phyloP scores from a whole-genome alignment of 1,140 invertebrate species.

The Aleiodes sp. region DNA sequence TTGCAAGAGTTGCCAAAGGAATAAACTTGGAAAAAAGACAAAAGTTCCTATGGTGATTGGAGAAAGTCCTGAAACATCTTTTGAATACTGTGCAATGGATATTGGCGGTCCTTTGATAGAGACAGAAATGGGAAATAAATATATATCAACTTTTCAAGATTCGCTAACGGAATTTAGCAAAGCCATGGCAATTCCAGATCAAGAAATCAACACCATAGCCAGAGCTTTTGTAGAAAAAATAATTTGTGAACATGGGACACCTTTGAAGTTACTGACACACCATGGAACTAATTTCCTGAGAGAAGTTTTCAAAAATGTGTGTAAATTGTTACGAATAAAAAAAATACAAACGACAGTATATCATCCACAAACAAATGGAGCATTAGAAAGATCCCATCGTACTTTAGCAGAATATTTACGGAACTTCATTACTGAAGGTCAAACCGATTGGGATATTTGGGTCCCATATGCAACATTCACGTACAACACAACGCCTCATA shows the following conservation, averaged over 20 bases:
- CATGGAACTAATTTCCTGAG: constrained; percentile 47
- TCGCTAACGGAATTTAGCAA: constrained; percentile 46
- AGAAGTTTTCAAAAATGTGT: neutral
- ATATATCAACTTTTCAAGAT: constrained; percentile 50
- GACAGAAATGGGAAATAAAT: constrained; percentile 44
- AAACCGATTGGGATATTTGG: constrained; percentile 52
- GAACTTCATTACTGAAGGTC: constrained; percentile 37
- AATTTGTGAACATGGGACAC: constrained; percentile 47
- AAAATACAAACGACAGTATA: constrained; percentile 41
- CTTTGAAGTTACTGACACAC: constrained; percentile 47
- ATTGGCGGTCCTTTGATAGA: constrained; percentile 47
- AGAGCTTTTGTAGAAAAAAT: constrained; percentile 38
- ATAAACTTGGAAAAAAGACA: constrained; percentile 35
- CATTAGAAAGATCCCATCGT: constrained; percentile 35
- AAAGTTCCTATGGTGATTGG: constrained; percentile 41
- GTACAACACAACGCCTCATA: constrained; percentile 43
- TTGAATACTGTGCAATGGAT: constrained; percentile 43
- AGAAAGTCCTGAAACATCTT: constrained; percentile 25
- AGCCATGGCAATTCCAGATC: constrained; percentile 38
- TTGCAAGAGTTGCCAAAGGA: constrained; percentile 37
- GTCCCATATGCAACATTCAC: constrained; percentile 41
- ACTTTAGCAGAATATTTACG: constrained; percentile 40
- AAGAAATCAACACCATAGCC: constrained; percentile 44
- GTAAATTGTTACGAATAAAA: constrained; percentile 6
- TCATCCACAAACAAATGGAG: constrained; percentile 42